Percentiles rank a stretch among this genome's conserved stretches.
These are phyloP conservation scores for Dendrophyllia cribrosa DNA, from an alignment of 64 coral and sea anemone species.

Conservation along the genomic window DNA sequence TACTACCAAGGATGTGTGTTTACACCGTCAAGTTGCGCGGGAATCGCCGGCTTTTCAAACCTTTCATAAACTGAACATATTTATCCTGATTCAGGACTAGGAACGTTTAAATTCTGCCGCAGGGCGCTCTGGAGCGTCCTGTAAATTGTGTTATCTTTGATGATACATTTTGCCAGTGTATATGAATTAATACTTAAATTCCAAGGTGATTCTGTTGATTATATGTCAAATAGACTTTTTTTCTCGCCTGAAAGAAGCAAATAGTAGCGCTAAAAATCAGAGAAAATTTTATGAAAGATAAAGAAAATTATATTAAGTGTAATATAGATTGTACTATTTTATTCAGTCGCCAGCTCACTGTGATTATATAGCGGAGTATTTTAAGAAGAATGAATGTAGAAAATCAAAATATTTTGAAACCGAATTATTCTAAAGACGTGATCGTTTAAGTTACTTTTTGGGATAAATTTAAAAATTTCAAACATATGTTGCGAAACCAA, in stretches of 20 bases:
- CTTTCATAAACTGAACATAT: constrained; percentile 80
- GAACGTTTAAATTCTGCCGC: constrained; percentile 1
- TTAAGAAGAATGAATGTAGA: constrained; percentile 78
- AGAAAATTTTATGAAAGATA: constrained; percentile 46
- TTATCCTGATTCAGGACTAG: not conserved
- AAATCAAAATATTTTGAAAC: constrained; percentile 99
- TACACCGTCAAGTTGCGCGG: constrained; percentile 91
- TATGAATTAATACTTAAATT: constrained; percentile 52
- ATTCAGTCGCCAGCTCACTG: constrained; percentile 16
- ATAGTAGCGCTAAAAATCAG: constrained; percentile 9
- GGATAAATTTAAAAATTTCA: constrained; percentile 23
- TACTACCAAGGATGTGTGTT: constrained; percentile 97
- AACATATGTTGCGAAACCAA: constrained; percentile 41
- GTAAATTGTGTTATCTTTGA: constrained; percentile 43
- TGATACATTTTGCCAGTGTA: constrained; percentile 36
- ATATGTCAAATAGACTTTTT: constrained; percentile 24
- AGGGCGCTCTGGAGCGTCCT: constrained; percentile 8
- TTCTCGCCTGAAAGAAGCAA: not conserved
- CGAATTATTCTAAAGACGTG: constrained; percentile 75
- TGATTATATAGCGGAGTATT: constrained; percentile 85
- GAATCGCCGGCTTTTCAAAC: constrained; percentile 88
- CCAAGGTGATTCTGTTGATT: constrained; percentile 40
- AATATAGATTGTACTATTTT: constrained; percentile 46
- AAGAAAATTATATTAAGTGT: constrained; percentile 48
- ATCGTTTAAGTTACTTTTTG: constrained; percentile 71